Conservation (phyloP, 2,888 invertebrate genomes). For the Trichogramma evanescens region DNA sequence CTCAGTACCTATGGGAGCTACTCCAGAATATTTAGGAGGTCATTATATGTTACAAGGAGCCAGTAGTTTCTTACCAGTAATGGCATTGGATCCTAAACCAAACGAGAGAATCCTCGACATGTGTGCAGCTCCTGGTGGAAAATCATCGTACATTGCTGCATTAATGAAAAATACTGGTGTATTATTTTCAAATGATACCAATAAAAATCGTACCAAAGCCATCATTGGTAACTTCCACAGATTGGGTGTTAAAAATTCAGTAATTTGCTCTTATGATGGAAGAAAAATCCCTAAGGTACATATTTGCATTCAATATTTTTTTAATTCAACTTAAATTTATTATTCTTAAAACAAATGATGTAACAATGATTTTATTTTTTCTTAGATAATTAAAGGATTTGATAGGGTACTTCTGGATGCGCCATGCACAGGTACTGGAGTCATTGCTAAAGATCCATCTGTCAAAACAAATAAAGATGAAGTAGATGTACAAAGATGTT, state of each 20-base stretch:
- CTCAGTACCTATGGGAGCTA: slow-evolving; percentile 94
- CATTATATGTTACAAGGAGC: slow-evolving; percentile 97
- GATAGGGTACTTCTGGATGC: slow-evolving; percentile 95
- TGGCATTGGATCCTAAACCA: slow-evolving; percentile 95
- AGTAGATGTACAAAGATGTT: slow-evolving; percentile 83
- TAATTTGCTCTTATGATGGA: slow-evolving; percentile 86
- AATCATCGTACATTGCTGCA: slow-evolving; percentile 95
- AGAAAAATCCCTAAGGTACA: slow-evolving; percentile 65
- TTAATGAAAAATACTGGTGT: slow-evolving; percentile 98
- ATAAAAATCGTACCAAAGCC: slow-evolving; percentile 81
- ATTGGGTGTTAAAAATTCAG: slow-evolving; percentile 87
- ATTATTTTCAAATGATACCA: slow-evolving; percentile 92
- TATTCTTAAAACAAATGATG: slow-evolving; percentile 1
- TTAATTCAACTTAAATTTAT: not conserved
- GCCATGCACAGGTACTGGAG: slow-evolving; percentile 97
- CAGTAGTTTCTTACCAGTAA: slow-evolving; percentile 93
- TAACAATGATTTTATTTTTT: not conserved
- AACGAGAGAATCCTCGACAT: slow-evolving; percentile 91
- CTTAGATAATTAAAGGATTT: slow-evolving; percentile 77
- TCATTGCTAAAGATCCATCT: slow-evolving; percentile 93
- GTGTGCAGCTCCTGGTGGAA: slow-evolving; percentile 98
- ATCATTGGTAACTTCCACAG: slow-evolving; percentile 95
- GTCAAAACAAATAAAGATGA: slow-evolving; percentile 90
- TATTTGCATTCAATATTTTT: not conserved
- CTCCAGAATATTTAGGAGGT: slow-evolving; percentile 97